Evolutionary conservation across 2,888 invertebrate species (phyloP).

Genomic region (Amiota communis): DNA sequence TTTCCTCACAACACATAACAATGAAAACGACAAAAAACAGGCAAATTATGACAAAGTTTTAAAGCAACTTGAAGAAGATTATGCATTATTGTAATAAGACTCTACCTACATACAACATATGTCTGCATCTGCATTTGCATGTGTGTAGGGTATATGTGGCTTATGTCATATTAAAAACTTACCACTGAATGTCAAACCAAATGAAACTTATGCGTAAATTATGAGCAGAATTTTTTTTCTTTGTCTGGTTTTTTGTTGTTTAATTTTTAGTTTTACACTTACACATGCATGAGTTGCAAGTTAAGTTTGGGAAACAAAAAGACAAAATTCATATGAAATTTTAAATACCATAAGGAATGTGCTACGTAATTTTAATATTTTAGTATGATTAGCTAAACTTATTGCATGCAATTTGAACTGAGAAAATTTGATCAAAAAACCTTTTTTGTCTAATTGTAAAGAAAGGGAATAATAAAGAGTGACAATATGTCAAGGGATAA

Average conservation of each 20-base stretch:
- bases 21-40: neutral
- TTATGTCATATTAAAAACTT: conserved; percentile 57
- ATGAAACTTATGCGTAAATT: conserved; percentile 61
- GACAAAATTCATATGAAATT: too few relatives aligned
- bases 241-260: conserved; percentile 10
- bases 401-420: too few relatives aligned
- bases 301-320: too few relatives aligned
- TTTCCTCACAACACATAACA: neutral
- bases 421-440: too few relatives aligned
- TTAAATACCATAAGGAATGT: too few relatives aligned
- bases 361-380: too few relatives aligned
- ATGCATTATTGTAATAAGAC: conserved; percentile 32
- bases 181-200: conserved; percentile 64
- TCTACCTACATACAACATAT: conserved; percentile 21
- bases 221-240: conserved; percentile 29
- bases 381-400: too few relatives aligned
- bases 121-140: conserved; percentile 35
- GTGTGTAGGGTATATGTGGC: neutral
- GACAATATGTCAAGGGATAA: too few relatives aligned
- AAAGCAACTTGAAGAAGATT: conserved; percentile 37
- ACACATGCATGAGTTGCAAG: too few relatives aligned
- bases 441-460: too few relatives aligned
- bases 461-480: too few relatives aligned
- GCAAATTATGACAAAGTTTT: conserved; percentile 30
- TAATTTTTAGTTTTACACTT: too few relatives aligned